Conservation (phyloP, 2,113 vertebrate species). For the Gnathonemus echidnorhynchus region DNA sequence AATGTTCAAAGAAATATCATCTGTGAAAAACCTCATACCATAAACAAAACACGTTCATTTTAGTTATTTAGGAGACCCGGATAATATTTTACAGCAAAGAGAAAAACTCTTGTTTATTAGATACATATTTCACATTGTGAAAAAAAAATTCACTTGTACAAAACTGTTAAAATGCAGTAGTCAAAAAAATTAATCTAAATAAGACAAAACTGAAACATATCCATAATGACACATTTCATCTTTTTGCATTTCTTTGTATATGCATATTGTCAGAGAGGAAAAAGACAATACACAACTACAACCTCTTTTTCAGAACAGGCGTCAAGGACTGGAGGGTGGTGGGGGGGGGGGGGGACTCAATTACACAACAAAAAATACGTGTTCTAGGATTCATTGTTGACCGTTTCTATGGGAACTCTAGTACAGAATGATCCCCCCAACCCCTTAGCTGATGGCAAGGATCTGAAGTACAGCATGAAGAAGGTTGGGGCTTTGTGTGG, state of each 20-base stretch:
- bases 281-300: slow-evolving; percentile 54
- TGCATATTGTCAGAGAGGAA: slow-evolving; percentile 44
- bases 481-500: slow-evolving; percentile 53
- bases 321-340: slow-evolving; percentile 45
- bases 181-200: slow-evolving; percentile 56
- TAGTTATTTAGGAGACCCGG: not conserved
- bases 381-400: slow-evolving; percentile 76
- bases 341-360: slow-evolving; percentile 60
- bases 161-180: slow-evolving; percentile 57
- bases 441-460: slow-evolving; percentile 69
- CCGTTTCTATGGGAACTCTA: slow-evolving; percentile 75
- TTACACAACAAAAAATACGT: slow-evolving; percentile 65
- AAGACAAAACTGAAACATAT: slow-evolving; percentile 62
- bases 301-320: slow-evolving; percentile 68
- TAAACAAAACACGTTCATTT: not conserved
- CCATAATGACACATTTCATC: slow-evolving; percentile 56
- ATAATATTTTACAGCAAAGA: slow-evolving; percentile 61
- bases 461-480: slow-evolving; percentile 65
- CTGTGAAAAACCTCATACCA: not conserved
- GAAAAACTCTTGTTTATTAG: slow-evolving; percentile 94
- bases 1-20: not conserved
- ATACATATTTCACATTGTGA: slow-evolving; percentile 98
- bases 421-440: slow-evolving; percentile 65
- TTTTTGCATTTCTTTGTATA: slow-evolving; percentile 45
- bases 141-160: slow-evolving; percentile 82